A percentile compares a stretch with the other conserved stretches of the same genome.
Evolutionary conservation across 1,140 invertebrate genomes (phyloP).

Genomic region (Drosophila mayri): DNA sequence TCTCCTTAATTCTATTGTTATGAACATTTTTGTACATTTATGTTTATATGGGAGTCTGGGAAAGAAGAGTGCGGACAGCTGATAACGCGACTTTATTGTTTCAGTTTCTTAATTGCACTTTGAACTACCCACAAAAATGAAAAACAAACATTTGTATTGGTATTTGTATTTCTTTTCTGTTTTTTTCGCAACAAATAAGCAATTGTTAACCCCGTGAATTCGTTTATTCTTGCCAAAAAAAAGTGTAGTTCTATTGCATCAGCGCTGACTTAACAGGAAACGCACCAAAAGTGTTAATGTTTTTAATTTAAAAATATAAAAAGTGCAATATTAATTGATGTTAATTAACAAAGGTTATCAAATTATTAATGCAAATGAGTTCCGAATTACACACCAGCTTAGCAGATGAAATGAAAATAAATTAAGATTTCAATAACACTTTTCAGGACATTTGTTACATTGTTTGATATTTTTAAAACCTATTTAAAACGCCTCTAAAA

Average conservation of each 20-base stretch:
- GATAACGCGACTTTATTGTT: conserved; percentile 41
- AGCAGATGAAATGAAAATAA: background rate
- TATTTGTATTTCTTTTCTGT: background rate
- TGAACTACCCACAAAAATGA: conserved; percentile 31
- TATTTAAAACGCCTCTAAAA: background rate
- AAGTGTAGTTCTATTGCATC: conserved; percentile 16
- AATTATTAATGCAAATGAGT: background rate
- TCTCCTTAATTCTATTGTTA: background rate
- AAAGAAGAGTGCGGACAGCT: conserved; percentile 29
- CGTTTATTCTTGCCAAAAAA: conserved; percentile 1
- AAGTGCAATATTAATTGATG: conserved; percentile 1
- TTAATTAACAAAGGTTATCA: background rate
- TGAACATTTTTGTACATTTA: conserved; percentile 7
- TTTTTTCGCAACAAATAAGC: conserved; percentile 36
- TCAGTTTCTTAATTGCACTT: conserved; percentile 43
- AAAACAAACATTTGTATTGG: conserved; percentile 1
- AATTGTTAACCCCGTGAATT: conserved; percentile 20
- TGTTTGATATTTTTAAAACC: background rate
- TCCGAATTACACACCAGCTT: background rate
- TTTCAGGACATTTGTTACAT: background rate
- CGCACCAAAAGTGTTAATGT: conserved; percentile 1
- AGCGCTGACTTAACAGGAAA: conserved; percentile 12
- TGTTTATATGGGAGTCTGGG: conserved; percentile 42
- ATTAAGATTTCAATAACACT: background rate
- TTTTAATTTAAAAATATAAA: background rate